Evolutionary conservation across 2,888 invertebrate genomes (phyloP), one percentile per base, ranked within the genome.

Genomic region (Polietes domitor): DNA sequence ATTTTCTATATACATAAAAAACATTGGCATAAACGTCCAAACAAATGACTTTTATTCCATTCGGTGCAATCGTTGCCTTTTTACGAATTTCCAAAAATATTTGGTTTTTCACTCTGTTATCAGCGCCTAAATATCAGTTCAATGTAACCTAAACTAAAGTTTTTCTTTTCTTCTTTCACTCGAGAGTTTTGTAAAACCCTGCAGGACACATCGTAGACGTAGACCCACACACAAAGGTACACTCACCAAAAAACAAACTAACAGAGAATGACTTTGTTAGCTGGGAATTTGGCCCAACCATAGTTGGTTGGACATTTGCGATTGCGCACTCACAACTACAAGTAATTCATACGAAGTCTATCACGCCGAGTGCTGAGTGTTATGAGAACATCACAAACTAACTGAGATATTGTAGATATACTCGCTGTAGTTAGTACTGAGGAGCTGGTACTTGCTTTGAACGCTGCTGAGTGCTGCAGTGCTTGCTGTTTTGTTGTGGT

Each of bases 101-200:
- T 85, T 86, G 88, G 89, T 87, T 75, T 61, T 37, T 72, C 47
- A n/a, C 43, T 50, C 43, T 70, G 41, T 70, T 80, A 85, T 80
- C 80, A 73, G n/a, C n/a, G 53, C 21, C 63, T 28, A 71, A 83
- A 73, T 63, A 83, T 83, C 83, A 77, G 63, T 47, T 74, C 53
- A 76, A 76, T 15, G 12, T 58, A 26, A 58, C 28, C n/a, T n/a
- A n/a, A n/a, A n/a, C n/a, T n/a, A n/a, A n/a, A n/a, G 12, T 24
- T 15, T 37, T 58, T 26, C 12, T 58, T 58, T 19, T 24, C 26
- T 26, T 55, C 55, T 41, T 6, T 41, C 32, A 32, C 2, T 41
- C 24, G 21, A 58, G 21, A 71, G 17, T 82, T 82, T 74, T 83
- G 77, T 80, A 74, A 77, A 58, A 80, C 83, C 61, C 83, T 68